Evolutionary conservation across 2,888 invertebrate genomes (phyloP).

Genomic region (Aphrophora alni): DNA sequence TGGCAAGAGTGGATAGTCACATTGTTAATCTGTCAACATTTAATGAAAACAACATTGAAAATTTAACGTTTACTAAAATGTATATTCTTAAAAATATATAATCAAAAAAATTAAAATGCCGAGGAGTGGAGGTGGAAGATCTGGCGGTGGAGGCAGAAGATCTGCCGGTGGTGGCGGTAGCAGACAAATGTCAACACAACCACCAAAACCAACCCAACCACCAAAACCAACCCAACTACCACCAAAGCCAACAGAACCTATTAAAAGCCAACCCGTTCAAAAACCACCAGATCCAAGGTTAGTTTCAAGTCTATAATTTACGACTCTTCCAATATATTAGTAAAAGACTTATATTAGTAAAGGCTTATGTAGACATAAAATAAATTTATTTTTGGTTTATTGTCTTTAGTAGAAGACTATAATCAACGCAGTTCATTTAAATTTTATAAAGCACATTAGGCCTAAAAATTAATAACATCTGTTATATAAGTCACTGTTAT

Average conservation of each 20-base stretch:
- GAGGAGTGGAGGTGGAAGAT: background rate
- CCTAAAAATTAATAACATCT: no score
- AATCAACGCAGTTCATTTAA: no score
- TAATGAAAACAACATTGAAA: background rate
- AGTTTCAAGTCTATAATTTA: background rate
- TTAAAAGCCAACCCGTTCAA: background rate
- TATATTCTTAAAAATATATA: no score
- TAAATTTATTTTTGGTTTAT: no score
- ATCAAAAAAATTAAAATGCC: background rate
- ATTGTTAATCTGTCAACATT: background rate
- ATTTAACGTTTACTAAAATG: no score
- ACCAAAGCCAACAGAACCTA: background rate
- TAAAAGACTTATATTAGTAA: no score
- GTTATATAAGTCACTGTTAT: no score
- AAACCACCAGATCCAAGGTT: background rate
- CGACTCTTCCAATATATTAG: no score
- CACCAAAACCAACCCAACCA: no score
- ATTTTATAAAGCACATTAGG: no score
- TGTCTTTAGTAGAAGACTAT: no score
- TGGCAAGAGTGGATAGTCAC: background rate
- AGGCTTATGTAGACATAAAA: no score
- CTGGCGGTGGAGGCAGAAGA: background rate
- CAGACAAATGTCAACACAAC: background rate
- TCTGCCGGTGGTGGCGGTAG: background rate
- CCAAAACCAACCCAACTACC: background rate